Percentiles rank a stretch among this genome's conserved stretches.
Conservation (phyloP, 2,888 invertebrate species). For the Nephrotoma appendiculata region DNA sequence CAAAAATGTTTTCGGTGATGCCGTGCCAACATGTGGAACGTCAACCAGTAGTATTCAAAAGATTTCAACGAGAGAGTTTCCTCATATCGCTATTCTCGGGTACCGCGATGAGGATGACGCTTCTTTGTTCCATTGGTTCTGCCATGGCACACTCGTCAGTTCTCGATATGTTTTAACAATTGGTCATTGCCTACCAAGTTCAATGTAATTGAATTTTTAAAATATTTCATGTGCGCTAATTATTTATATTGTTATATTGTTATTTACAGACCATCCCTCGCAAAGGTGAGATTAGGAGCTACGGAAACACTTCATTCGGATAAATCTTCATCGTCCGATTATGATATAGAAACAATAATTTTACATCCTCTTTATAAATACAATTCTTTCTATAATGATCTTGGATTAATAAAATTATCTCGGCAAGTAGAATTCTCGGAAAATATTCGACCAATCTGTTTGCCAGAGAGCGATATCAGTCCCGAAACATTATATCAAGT, state of each 20-base stretch:
- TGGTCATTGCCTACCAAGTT: background rate
- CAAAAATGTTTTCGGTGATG: background rate
- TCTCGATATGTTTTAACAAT: background rate
- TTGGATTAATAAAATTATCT: background rate
- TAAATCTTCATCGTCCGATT: background rate
- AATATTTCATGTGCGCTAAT: too few species aligned
- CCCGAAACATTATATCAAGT: too few species aligned
- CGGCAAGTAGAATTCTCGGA: background rate
- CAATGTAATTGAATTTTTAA: too few species aligned
- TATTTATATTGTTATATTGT: too few species aligned
- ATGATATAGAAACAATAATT: background rate
- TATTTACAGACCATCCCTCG: too few species aligned
- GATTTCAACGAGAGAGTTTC: background rate
- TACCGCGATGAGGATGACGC: background rate
- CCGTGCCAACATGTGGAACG: background rate
- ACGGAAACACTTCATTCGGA: too few species aligned
- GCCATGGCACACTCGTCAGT: background rate
- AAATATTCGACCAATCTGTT: slow-evolving; percentile 31
- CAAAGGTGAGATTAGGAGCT: too few species aligned
- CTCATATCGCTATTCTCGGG: background rate
- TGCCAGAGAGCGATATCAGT: slow-evolving; percentile 15
- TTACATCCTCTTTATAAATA: background rate
- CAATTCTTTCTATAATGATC: background rate
- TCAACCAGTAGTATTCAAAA: background rate
- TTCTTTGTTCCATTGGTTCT: background rate